A percentile compares a stretch with the other conserved stretches of the same genome.
phyloP scores from a whole-genome alignment of 2,113 vertebrate genomes.

The Azemiops feae region DNA sequence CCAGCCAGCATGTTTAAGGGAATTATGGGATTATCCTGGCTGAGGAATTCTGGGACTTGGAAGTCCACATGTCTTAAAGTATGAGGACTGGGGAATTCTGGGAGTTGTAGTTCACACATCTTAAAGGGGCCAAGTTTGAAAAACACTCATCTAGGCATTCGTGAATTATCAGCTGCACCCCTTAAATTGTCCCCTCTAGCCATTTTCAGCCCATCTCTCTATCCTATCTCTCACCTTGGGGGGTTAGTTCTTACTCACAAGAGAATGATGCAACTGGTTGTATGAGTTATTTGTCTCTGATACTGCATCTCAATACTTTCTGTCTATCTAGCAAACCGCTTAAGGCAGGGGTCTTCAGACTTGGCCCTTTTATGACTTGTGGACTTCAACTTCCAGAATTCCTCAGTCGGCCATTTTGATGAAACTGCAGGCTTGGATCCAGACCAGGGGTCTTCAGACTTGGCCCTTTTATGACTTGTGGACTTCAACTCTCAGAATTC shows the following conservation, averaged over 20 bases:
- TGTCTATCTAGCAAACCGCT: not conserved
- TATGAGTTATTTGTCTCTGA: not conserved
- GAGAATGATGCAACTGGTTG: not conserved
- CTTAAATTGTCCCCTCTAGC: not conserved
- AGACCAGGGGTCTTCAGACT: no score
- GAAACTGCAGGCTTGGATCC: no score
- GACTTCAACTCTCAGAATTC: no score
- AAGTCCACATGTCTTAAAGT: no score
- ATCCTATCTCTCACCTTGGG: not conserved
- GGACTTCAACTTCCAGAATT: no score
- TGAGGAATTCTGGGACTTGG: no score
- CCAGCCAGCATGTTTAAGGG: not conserved
- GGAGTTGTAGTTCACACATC: not conserved
- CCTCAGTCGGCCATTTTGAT: no score
- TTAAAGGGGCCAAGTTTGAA: not conserved
- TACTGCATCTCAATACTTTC: not conserved
- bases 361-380: no score
- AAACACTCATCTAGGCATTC: no score
- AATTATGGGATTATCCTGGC: not conserved
- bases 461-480: no score
- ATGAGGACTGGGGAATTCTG: not conserved
- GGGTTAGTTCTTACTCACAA: not conserved
- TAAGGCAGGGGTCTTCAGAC: no score
- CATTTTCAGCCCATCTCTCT: not conserved
- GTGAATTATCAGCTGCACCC: no score